Evolutionary conservation across 2,113 vertebrate genomes (phyloP).

Genomic region (Rhinoderma darwinii): DNA sequence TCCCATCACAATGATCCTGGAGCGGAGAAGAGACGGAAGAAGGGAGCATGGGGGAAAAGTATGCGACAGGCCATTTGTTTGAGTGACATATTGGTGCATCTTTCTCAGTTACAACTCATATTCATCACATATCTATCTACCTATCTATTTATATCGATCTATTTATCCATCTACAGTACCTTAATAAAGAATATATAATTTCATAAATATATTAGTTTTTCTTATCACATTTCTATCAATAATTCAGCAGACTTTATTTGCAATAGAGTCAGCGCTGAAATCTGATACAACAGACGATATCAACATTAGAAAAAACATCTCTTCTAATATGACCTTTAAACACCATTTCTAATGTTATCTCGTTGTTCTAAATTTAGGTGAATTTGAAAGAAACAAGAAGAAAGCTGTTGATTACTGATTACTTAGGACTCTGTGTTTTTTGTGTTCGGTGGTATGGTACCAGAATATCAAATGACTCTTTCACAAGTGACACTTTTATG

Average conservation of each 20-base stretch:
- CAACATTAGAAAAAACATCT: conserved; percentile 25
- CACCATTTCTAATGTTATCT: conserved; percentile 35
- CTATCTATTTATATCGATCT: neutral
- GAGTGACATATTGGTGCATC: too few species aligned
- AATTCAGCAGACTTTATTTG: conserved; percentile 41
- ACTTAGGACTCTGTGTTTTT: neutral
- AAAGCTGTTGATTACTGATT: conserved; percentile 30
- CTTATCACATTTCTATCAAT: conserved; percentile 42
- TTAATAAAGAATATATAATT: conserved; percentile 18
- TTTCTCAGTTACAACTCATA: too few species aligned
- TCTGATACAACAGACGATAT: conserved; percentile 35
- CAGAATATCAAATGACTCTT: too few species aligned
- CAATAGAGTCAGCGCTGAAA: neutral
- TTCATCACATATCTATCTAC: too few species aligned
- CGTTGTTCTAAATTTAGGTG: conserved; percentile 37
- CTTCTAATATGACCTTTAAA: conserved; percentile 49
- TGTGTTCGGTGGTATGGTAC: neutral
- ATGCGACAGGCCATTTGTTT: too few species aligned
- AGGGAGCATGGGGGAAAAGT: too few species aligned
- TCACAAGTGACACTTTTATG: too few species aligned
- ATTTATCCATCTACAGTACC: too few species aligned
- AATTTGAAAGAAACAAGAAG: conserved; percentile 4
- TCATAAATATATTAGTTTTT: neutral
- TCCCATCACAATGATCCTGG: too few species aligned
- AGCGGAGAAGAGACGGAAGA: too few species aligned